Evolutionary conservation across 2,888 invertebrate genomes (phyloP).

Genomic region (Digitonthophagus gazella): DNA sequence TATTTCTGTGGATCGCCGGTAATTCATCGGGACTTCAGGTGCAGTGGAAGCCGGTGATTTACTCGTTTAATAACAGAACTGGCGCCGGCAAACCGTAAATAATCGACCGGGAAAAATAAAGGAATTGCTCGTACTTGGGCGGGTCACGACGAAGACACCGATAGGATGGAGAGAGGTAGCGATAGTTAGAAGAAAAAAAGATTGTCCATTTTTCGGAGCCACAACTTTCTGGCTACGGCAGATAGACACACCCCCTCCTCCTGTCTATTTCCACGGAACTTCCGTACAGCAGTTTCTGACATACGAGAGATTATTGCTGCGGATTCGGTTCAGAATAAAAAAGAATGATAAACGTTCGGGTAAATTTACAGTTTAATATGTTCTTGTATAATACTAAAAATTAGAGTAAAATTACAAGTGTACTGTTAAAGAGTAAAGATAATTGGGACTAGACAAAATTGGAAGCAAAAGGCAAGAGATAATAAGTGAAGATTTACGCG

Average conservation of each 20-base stretch:
- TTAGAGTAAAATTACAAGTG: too few species aligned
- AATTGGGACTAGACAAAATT: too few species aligned
- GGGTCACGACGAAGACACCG: not conserved
- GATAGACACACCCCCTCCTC: constrained; percentile 1
- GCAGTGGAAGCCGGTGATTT: constrained; percentile 34
- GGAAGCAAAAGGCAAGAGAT: too few species aligned
- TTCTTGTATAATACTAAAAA: too few species aligned
- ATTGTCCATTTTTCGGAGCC: constrained; percentile 14
- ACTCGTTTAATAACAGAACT: constrained; percentile 39
- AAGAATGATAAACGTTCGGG: too few species aligned
- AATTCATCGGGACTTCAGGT: constrained; percentile 27
- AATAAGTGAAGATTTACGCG: too few species aligned
- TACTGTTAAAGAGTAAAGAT: too few species aligned
- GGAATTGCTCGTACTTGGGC: not conserved
- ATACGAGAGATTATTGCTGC: constrained; percentile 16
- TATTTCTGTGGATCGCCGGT: not conserved
- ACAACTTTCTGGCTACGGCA: constrained; percentile 14
- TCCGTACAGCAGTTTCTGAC: constrained; percentile 21
- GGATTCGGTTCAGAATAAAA: too few species aligned
- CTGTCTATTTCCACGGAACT: constrained; percentile 15
- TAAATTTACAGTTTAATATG: too few species aligned
- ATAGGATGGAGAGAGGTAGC: not conserved
- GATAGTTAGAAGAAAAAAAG: not conserved
- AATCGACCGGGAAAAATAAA: constrained; percentile 25
- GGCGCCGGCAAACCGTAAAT: constrained; percentile 38